Base-by-base conservation (phyloP, 2,888 invertebrate species). In the Serrognathus titanus region DNA sequence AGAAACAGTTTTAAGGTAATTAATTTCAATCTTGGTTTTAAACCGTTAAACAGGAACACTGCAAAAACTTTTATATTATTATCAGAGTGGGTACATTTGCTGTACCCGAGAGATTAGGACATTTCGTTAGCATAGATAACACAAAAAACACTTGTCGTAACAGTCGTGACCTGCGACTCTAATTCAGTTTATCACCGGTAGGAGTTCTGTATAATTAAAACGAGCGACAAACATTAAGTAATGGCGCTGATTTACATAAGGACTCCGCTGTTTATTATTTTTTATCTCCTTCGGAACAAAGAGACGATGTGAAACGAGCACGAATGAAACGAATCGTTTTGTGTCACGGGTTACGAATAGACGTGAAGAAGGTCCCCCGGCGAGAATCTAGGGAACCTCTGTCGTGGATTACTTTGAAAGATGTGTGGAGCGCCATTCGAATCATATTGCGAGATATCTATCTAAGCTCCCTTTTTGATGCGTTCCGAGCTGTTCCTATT, bases 101-200 rank as follows among this genome's bases (percentile, higher is more conserved):
- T 69, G 69, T 70, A 69, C 70, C 69, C 70, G 59, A 61, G 72
- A 72, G 72, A 74, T 73, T 72, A 70, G 67, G 67, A 67, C 70
- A 66, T 71, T 73, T 71, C 70, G 71, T 71, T 72, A 70, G 70
- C 70, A 72, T 72, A 74, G 74, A 75, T 75, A 69, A 67, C 62
- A 71, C 72, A 75, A 75, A 67, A 76, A 75, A 76, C 75, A 76
- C 74, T 76, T 76, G 76, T 75, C 74, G 68, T 67, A 66, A 71
- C 71, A 71, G 70, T 69, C 70, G 71, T 70, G 72, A 73, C 72
- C 72, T 69, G 70, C 66, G 69, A 69, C 69, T 68, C 69, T 72
- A 70, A 72, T 72, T 70, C 71, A 59, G 62, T 71, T 71, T 71
- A 70, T 71, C 71, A 66, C 69, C 66, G 58, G 63, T 64, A 59